Base-by-base conservation (phyloP, 2,797 vertebrate species). In the Pseudopleuronectes americanus region DNA sequence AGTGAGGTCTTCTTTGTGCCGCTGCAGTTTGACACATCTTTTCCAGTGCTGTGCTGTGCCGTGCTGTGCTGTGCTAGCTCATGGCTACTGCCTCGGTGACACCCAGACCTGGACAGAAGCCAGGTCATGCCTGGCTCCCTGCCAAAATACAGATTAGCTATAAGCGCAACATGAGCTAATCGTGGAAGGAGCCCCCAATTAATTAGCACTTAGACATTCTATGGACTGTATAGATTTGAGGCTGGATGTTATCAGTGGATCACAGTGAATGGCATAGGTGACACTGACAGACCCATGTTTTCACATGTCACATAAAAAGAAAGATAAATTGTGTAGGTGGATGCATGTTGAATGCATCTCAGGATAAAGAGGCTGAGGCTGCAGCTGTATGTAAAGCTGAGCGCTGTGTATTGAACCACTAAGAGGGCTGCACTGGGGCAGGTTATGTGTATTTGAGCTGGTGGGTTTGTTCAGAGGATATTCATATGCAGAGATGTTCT, bases 111-210 rank as follows among this genome's bases (percentile, higher is more conserved):
- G 85, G 91, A 89, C 2, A 17, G 16, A 36, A 71, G 92, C 93
- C 94, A 94, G 92, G 84, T 87, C 90, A 90, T 80, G 57, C 64
- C n/a, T 92, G 90, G 91, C 90, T 66, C 60, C 65, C 82, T 70
- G 89, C 91, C 92, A 92, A 90, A 78, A 87, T 84, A 85, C 89
- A 88, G 90, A 93, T 91, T 90, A 92, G 90, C 86, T 90, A 90
- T 90, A 92, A 91, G 86, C 80, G 70, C 87, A 90, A 91, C 87
- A 91, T 87, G 86, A 92, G 89, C 90, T 92, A 92, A 92, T 92
- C 78, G 80, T 87, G 73, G 83, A 91, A 84, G 82, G 88, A 90
- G 85, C 88, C 89, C 77, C 90, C 82, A 83, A 92, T 93, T 91
- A 89, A 91, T 85, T 85, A 82, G 79, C 88, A 82, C 85, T 92